These are phyloP conservation scores for Leguminivora glycinivorella DNA, from an alignment of 1,140 invertebrate genomes.

Conservation along the genomic window DNA sequence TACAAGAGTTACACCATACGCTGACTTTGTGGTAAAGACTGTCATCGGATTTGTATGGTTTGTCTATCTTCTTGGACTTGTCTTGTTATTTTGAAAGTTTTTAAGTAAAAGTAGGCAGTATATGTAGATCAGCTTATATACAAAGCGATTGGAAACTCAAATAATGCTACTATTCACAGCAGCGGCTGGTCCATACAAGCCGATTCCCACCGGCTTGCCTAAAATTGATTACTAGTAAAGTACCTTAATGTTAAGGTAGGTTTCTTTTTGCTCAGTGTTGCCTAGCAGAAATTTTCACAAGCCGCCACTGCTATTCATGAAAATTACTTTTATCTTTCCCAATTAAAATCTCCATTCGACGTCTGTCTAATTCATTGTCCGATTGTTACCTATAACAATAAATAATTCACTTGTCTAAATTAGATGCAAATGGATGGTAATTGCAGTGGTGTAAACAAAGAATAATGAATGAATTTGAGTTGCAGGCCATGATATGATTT, in stretches of 20 bases:
- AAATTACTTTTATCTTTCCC: slow-evolving; percentile 23
- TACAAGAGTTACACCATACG: no score
- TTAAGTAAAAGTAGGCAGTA: no score
- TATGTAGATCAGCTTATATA: neutral
- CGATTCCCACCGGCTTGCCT: no score
- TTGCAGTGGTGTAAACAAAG: slow-evolving; percentile 17
- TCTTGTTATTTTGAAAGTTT: neutral
- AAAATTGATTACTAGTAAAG: no score
- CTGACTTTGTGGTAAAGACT: no score
- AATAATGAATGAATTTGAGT: slow-evolving; percentile 27
- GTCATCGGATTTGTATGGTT: neutral
- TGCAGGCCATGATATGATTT: slow-evolving; percentile 20
- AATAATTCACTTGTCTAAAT: slow-evolving; percentile 28
- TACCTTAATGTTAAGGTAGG: no score
- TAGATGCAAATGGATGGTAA: slow-evolving; percentile 27
- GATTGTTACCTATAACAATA: slow-evolving; percentile 25
- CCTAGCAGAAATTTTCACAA: no score
- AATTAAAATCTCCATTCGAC: slow-evolving; percentile 25
- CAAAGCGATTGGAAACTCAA: neutral
- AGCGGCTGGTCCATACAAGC: no score
- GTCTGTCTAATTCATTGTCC: slow-evolving; percentile 10
- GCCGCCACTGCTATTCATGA: neutral
- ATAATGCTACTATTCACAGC: no score
- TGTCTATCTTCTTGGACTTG: neutral
- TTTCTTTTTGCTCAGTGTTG: no score